Percentiles rank a stretch among this genome's conserved stretches.
These are phyloP conservation scores for Stenotaenia linearis DNA, from an alignment of 2,888 invertebrate genomes.

Conservation along the genomic window DNA sequence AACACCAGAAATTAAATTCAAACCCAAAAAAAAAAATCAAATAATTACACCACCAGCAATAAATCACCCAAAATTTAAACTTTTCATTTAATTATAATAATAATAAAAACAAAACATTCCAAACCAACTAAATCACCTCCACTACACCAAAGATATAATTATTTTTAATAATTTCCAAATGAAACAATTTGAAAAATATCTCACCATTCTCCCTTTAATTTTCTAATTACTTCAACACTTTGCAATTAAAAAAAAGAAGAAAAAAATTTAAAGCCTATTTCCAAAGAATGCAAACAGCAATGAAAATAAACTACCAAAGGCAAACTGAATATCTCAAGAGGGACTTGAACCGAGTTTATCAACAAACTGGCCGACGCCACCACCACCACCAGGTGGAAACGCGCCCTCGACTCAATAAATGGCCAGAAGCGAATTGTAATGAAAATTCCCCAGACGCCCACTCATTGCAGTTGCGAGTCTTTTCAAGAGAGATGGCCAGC, in stretches of 20 bases:
- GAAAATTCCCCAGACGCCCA: background rate
- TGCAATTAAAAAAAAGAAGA: background rate
- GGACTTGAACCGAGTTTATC: background rate
- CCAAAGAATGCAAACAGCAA: background rate
- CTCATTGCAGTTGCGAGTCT: background rate
- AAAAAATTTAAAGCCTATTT: background rate
- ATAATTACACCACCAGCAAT: too few species aligned
- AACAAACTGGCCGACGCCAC: background rate
- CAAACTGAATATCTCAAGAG: background rate
- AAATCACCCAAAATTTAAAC: too few species aligned
- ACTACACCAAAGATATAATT: too few species aligned
- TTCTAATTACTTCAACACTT: background rate
- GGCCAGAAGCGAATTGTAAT: background rate
- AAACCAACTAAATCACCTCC: too few species aligned
- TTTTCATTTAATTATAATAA: too few species aligned
- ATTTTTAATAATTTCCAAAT: background rate
- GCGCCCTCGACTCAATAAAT: background rate
- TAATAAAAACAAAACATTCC: too few species aligned
- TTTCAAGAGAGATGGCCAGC: background rate
- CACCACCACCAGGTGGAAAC: background rate
- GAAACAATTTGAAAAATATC: background rate
- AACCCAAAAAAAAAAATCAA: too few species aligned
- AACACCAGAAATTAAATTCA: too few species aligned
- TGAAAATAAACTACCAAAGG: background rate
- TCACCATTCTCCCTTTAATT: background rate